Conservation (phyloP, 2,113 vertebrate genomes). For the Rhodinocichla rosea region DNA sequence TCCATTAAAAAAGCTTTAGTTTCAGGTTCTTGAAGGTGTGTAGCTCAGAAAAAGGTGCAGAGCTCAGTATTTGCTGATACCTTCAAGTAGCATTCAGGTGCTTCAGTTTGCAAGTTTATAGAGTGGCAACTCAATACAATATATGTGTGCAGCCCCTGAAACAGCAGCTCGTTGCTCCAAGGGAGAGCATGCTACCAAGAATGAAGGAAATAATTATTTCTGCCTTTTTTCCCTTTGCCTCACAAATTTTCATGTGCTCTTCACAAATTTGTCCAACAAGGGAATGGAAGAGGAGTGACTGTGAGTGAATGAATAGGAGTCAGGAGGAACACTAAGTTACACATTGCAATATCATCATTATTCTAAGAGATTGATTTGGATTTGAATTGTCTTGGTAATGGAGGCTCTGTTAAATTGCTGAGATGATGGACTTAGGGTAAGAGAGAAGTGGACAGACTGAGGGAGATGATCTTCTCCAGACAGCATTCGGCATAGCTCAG, state of each 20-base stretch:
- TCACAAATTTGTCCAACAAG: background rate
- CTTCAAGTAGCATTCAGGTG: background rate
- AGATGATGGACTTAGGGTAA: background rate
- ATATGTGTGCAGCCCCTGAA: background rate
- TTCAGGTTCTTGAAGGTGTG: background rate
- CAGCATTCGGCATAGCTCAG: background rate
- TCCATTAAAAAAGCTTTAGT: background rate
- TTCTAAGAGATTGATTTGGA: background rate
- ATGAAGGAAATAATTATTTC: background rate
- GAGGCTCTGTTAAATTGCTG: background rate
- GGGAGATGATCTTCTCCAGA: background rate
- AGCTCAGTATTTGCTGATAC: background rate
- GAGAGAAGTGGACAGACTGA: background rate
- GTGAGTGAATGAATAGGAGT: background rate
- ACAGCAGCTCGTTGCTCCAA: background rate
- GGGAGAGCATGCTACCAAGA: background rate
- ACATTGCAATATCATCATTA: rapidly evolving
- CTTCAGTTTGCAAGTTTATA: background rate
- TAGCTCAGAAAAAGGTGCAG: background rate
- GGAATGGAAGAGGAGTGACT: background rate
- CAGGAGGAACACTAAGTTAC: background rate
- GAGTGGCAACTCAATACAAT: background rate
- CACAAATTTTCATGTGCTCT: rapidly evolving
- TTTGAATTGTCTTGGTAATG: background rate
- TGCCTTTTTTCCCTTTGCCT: background rate